phyloP scores from a whole-genome alignment of 30 jellyfish, hydroid and myxozoan genomes.

The Sanderia malayensis region DNA sequence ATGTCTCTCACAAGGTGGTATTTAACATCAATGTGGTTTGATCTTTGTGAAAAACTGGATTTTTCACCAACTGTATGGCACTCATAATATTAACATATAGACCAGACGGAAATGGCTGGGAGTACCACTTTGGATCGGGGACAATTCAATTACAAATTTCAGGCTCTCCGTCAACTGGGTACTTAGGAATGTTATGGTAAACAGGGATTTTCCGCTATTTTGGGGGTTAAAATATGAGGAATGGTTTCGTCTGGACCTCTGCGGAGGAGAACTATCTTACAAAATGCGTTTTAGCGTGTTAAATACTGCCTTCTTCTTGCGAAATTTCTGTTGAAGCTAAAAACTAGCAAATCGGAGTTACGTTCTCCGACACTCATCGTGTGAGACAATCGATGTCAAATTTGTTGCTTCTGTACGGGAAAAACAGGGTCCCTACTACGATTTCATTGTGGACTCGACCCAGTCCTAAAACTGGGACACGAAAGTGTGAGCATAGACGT shows the following conservation, averaged over 20 bases:
- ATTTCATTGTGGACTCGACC: too few relatives aligned
- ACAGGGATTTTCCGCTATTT: neutral
- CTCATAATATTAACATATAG: constrained; percentile 45
- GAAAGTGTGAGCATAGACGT: too few relatives aligned
- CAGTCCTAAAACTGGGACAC: too few relatives aligned
- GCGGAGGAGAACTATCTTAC: constrained; percentile 1
- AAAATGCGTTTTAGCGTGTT: too few relatives aligned
- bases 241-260: constrained; percentile 3
- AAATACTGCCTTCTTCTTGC: too few relatives aligned
- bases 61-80: constrained; percentile 52
- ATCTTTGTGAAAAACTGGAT: constrained; percentile 49
- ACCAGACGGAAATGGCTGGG: constrained; percentile 5
- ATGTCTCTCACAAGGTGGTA: constrained; percentile 53
- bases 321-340: too few relatives aligned
- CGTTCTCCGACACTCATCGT: too few relatives aligned
- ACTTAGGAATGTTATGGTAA: neutral
- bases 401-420: too few relatives aligned
- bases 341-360: too few relatives aligned
- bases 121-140: constrained; percentile 2
- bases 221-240: constrained; percentile 2
- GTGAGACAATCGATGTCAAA: too few relatives aligned
- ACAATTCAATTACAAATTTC: neutral
- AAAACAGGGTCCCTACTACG: too few relatives aligned
- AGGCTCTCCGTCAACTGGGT: constrained; percentile 1
- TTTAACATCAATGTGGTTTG: constrained; percentile 51